Evolutionary conservation across 2,888 invertebrate genomes (phyloP).

Genomic region (Conchocele bisecta): DNA sequence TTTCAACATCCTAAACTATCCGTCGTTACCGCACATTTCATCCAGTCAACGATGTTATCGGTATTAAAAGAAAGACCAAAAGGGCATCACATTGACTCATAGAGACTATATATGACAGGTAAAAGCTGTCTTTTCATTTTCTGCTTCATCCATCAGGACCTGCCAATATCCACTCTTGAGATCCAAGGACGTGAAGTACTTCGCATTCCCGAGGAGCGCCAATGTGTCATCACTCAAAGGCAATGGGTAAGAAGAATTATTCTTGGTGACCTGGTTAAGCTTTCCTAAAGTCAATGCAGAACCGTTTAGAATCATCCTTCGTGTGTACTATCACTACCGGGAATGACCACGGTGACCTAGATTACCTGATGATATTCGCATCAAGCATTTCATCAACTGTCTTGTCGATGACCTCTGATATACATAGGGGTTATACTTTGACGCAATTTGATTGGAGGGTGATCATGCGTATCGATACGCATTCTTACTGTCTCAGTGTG

Average conservation of each 20-base stretch:
- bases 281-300: conserved; percentile 12
- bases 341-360: conserved; percentile 6
- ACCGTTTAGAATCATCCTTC: conserved; percentile 11
- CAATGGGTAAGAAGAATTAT: conserved; percentile 17
- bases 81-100: conserved; percentile 32
- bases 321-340: conserved; percentile 8
- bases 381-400: conserved; percentile 19
- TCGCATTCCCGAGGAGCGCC: conserved; percentile 4
- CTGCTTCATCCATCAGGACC: conserved; percentile 9
- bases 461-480: background rate
- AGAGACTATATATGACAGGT: conserved; percentile 28
- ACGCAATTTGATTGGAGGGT: conserved; percentile 8
- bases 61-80: no score
- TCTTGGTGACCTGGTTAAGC: conserved; percentile 5
- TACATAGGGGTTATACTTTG: conserved; percentile 9
- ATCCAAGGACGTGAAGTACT: conserved; percentile 25
- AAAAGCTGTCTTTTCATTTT: conserved; percentile 36
- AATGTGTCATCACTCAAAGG: conserved; percentile 31
- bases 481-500: background rate
- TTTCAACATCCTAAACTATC: no score
- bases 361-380: conserved; percentile 1
- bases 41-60: no score
- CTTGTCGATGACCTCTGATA: conserved; percentile 1
- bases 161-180: conserved; percentile 33
- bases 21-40: no score